Conservation (phyloP, 2,113 vertebrate species). For the Amazona guildingii region DNA sequence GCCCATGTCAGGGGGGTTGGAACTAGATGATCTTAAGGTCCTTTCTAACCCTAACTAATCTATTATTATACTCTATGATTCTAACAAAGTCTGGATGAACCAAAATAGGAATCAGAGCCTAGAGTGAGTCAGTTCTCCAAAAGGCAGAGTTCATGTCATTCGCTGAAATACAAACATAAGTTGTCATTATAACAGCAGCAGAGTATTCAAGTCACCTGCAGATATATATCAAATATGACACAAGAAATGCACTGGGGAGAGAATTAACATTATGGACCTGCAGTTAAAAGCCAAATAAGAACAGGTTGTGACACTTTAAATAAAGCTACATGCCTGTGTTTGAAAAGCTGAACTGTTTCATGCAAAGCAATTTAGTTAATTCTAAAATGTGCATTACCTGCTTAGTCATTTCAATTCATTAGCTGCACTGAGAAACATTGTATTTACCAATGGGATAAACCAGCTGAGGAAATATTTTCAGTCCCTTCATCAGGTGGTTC, state of each 20-base stretch:
- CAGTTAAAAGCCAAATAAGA: not conserved
- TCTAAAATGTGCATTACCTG: not conserved
- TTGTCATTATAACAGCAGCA: not conserved
- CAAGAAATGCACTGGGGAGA: not conserved
- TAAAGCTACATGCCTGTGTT: not conserved
- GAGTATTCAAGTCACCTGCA: not conserved
- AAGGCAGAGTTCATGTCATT: not conserved
- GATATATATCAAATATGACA: not conserved
- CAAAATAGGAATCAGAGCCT: not conserved
- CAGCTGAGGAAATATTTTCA: not conserved
- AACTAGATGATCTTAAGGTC: too few species aligned
- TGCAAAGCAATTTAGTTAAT: not conserved
- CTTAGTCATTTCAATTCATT: not conserved
- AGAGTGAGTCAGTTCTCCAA: not conserved
- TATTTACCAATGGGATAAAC: not conserved
- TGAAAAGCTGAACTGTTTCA: not conserved
- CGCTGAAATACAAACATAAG: not conserved
- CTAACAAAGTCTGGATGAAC: not conserved
- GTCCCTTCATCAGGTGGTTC: not conserved
- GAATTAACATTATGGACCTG: not conserved
- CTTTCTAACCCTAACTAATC: too few species aligned
- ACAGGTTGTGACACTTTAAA: not conserved
- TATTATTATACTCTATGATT: too few species aligned
- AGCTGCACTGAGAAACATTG: not conserved
- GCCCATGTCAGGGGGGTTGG: too few species aligned